Conservation (phyloP, 2,888 invertebrate species). For the Prionchulus punctatus region DNA sequence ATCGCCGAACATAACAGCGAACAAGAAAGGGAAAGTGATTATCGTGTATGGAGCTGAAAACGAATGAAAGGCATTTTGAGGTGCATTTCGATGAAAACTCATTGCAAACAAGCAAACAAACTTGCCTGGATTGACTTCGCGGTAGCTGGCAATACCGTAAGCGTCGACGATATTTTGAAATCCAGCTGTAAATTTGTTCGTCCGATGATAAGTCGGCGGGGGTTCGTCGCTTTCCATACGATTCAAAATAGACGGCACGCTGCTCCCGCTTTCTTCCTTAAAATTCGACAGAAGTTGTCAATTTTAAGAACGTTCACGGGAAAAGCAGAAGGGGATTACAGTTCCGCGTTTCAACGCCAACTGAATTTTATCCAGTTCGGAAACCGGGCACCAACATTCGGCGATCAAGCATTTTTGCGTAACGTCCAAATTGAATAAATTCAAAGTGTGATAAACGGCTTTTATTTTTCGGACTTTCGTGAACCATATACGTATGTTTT, state of each 20-base stretch:
- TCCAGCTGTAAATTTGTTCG: slow-evolving; percentile 85
- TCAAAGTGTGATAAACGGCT: slow-evolving; percentile 91
- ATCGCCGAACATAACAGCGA: slow-evolving; percentile 98
- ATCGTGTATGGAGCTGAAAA: slow-evolving; percentile 73
- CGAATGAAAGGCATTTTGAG: neutral
- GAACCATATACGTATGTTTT: slow-evolving; percentile 94
- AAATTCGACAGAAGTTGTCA: neutral
- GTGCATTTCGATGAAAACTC: neutral
- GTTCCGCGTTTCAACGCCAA: slow-evolving; percentile 75
- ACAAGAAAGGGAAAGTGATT: slow-evolving; percentile 90
- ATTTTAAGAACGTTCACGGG: neutral
- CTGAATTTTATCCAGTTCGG: slow-evolving; percentile 75
- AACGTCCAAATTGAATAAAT: slow-evolving; percentile 92
- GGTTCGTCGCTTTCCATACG: slow-evolving; percentile 72
- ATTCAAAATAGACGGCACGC: slow-evolving; percentile 87
- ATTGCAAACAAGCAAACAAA: neutral
- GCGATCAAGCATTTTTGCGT: slow-evolving; percentile 97
- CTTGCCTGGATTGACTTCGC: slow-evolving; percentile 88
- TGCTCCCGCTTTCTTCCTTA: slow-evolving; percentile 78
- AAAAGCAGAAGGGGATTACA: slow-evolving; percentile 41
- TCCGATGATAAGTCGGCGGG: slow-evolving; percentile 89
- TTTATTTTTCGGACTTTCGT: slow-evolving; percentile 89
- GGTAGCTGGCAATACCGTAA: slow-evolving; percentile 85
- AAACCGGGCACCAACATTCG: slow-evolving; percentile 85
- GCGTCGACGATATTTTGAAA: slow-evolving; percentile 91